Base-by-base conservation (phyloP, 2,113 vertebrate genomes). In the Aptenodytes patagonicus region DNA sequence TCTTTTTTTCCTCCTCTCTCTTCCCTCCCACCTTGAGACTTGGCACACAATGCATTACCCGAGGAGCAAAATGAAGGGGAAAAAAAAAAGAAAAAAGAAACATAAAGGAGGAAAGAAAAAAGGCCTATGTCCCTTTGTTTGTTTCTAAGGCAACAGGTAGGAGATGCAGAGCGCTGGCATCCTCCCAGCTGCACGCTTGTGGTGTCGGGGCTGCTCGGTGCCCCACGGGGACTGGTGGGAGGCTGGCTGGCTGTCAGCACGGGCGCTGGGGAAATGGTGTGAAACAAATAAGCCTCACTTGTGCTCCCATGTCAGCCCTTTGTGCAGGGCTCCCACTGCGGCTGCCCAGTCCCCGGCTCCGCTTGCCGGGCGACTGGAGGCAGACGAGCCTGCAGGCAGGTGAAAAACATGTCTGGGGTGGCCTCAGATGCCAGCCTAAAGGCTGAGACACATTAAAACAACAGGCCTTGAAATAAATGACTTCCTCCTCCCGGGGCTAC, bases 401-500 rank as follows among this genome's bases (percentile, higher is more conserved):
- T 98, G 97, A 97, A 95, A 97, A 95, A 92, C 77, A 1, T 36
- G 60, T 75, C 40, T 62, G 9, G 10, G n/a, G 76, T n/a, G 34
- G 66, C 66, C 76, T 49, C 44, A 18, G 13, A 51, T 76, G 73
- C 57, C 90, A 85, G 11, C 42, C 13, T 47, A 46, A 65, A 65
- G 52, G 57, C 88, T 82, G 72, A 87, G 69, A 87, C 24, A 82
- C 66, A 31, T 94, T 91, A 10, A 94, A 92, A 86, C 85, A 71
- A 90, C 94, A 49, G 25, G 66, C 82, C 95, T 90, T 90, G 73
- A 97, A 96, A 97, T 96, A 97, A 98, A 98, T 95, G 42, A 96
- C 96, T 98, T 98, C 98, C 95, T 97, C 72, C 55, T 94, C 61
- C 32, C 29, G 60, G 72, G 94, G 97, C 97, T 95, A 96, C 97